Evolutionary conservation across 1,140 invertebrate species (phyloP).

Genomic region (Ooceraea biroi): DNA sequence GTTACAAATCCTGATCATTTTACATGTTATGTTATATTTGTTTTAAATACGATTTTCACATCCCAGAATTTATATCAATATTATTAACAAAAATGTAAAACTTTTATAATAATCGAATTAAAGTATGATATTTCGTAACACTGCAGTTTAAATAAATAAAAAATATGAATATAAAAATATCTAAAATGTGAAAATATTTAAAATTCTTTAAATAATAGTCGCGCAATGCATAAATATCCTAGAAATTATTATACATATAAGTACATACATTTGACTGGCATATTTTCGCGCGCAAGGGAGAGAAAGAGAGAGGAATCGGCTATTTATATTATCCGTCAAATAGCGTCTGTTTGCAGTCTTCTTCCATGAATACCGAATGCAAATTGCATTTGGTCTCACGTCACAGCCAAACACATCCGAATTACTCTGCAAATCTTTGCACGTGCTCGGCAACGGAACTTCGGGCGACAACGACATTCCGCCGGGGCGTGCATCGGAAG

Average conservation of each 20-base stretch:
- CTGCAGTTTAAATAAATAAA: not conserved
- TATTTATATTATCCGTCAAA: constrained; percentile 30
- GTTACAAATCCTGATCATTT: not conserved
- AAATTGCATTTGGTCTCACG: constrained; percentile 61
- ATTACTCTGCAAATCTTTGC: constrained; percentile 64
- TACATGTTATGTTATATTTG: not conserved
- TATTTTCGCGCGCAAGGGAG: not conserved
- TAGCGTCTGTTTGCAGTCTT: constrained; percentile 46
- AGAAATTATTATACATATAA: constrained; percentile 6
- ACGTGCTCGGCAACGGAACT: constrained; percentile 54
- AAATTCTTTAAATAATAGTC: not conserved
- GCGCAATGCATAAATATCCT: not conserved
- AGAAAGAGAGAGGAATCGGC: too few species aligned
- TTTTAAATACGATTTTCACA: not conserved
- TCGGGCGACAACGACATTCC: constrained; percentile 53
- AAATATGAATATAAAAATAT: not conserved
- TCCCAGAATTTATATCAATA: not conserved
- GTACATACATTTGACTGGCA: constrained; percentile 15
- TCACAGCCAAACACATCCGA: constrained; percentile 61
- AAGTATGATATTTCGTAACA: not conserved
- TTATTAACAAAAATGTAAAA: not conserved
- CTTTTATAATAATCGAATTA: not conserved
- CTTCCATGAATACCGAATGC: constrained; percentile 52
- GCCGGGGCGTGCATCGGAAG: constrained; percentile 53
- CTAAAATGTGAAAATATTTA: not conserved